A percentile compares a stretch with the other conserved stretches of the same genome.
Conservation (phyloP, 2,888 invertebrate genomes). For the Phorcus lineatus region DNA sequence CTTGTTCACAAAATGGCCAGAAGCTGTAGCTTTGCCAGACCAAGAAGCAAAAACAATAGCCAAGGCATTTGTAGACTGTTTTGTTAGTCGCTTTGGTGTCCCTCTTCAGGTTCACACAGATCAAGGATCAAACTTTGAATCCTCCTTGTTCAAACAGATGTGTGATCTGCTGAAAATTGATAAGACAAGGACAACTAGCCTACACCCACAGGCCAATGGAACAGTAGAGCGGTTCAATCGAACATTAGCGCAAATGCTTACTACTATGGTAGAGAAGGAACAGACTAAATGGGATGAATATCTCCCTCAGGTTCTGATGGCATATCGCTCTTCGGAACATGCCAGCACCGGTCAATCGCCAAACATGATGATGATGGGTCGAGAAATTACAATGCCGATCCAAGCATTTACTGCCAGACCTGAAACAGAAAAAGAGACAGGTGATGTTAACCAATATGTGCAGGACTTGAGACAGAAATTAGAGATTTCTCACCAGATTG, state of each 20-base stretch:
- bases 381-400: background rate
- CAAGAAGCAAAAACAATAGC: constrained; percentile 10
- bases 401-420: background rate
- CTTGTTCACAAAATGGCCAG: constrained; percentile 23
- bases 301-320: constrained; percentile 16
- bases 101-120: constrained; percentile 2
- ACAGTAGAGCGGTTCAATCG: constrained; percentile 27
- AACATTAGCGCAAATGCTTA: constrained; percentile 25
- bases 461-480: background rate
- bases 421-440: background rate
- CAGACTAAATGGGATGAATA: background rate
- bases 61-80: background rate
- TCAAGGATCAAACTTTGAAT: constrained; percentile 15
- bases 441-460: background rate
- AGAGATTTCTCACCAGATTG: background rate
- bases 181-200: constrained; percentile 28
- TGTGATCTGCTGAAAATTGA: constrained; percentile 19
- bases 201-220: constrained; percentile 33
- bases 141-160: background rate
- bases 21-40: constrained; percentile 13
- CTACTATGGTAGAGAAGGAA: constrained; percentile 5
- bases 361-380: constrained; percentile 1
- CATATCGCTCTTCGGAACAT: constrained; percentile 21
- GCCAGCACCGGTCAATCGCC: constrained; percentile 9
- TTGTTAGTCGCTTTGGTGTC: constrained; percentile 7